Evolutionary conservation across 2,888 invertebrate species (phyloP).

Genomic region (Polia nebulosa): DNA sequence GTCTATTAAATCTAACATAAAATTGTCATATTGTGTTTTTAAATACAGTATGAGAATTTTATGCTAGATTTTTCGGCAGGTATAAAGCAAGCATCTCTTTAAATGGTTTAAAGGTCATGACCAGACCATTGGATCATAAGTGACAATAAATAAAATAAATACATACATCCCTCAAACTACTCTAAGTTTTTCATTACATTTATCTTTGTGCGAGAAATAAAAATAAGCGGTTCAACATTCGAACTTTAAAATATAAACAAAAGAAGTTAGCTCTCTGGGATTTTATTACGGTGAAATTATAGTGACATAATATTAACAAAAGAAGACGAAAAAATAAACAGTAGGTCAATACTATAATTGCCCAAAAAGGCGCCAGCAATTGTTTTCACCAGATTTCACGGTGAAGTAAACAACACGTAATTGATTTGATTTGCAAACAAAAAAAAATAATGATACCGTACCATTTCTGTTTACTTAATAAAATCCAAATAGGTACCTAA

Average conservation of each 20-base stretch:
- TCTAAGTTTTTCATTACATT: neutral
- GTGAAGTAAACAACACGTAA: conserved; percentile 25
- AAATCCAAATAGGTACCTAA: conserved; percentile 54
- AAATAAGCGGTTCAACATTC: neutral
- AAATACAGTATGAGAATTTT: no score
- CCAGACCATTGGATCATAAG: neutral
- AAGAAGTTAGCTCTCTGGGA: neutral
- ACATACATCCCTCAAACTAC: no score
- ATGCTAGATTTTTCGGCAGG: no score
- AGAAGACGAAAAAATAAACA: neutral
- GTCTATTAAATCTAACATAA: conserved; percentile 5
- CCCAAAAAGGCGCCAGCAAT: conserved; percentile 12
- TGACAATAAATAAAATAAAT: no score
- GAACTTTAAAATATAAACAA: conserved; percentile 4
- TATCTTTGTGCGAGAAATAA: neutral
- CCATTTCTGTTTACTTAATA: conserved; percentile 60
- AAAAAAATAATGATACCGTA: conserved; percentile 49
- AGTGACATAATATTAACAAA: neutral
- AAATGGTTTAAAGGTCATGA: neutral
- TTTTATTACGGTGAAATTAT: neutral
- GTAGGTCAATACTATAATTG: neutral
- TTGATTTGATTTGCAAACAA: conserved; percentile 30
- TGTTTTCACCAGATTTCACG: conserved; percentile 42
- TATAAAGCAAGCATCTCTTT: neutral
- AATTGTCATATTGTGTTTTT: neutral